Conservation (phyloP, 2,797 vertebrate species). For the Sebastes hopkinsi region DNA sequence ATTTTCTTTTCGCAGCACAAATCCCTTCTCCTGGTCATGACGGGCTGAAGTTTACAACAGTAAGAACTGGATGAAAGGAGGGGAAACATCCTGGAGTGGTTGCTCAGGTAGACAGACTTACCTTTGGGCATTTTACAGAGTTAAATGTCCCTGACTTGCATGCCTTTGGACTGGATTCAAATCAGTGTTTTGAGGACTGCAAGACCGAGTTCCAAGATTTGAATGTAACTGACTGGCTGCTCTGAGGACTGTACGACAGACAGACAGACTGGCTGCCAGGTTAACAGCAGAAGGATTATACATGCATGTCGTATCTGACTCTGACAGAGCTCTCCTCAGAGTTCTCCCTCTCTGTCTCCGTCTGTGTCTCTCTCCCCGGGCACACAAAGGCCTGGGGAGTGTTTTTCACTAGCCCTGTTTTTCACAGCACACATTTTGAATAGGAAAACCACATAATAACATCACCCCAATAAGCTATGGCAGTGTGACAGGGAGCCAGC, state of each 20-base stretch:
- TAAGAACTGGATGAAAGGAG: not conserved
- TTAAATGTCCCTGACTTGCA: not conserved
- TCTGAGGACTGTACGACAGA: not conserved
- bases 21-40: not conserved
- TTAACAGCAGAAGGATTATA: slow-evolving; percentile 39
- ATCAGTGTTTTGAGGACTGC: not conserved
- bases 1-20: not conserved
- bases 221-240: not conserved
- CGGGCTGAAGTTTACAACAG: not conserved
- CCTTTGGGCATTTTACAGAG: not conserved
- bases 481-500: not conserved
- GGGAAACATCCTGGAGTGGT: not conserved
- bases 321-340: slow-evolving; percentile 25
- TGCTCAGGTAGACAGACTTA: not conserved
- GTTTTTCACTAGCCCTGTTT: not conserved
- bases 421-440: not conserved
- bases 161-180: not conserved
- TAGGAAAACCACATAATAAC: not conserved
- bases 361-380: not conserved
- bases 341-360: not conserved
- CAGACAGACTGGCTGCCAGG: slow-evolving; percentile 4
- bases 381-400: not conserved
- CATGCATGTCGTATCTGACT: slow-evolving; percentile 53
- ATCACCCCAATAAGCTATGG: not conserved
- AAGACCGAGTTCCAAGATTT: not conserved